Evolutionary conservation across 2,797 vertebrate species (phyloP).

Genomic region (Macroramphosus scolopax): DNA sequence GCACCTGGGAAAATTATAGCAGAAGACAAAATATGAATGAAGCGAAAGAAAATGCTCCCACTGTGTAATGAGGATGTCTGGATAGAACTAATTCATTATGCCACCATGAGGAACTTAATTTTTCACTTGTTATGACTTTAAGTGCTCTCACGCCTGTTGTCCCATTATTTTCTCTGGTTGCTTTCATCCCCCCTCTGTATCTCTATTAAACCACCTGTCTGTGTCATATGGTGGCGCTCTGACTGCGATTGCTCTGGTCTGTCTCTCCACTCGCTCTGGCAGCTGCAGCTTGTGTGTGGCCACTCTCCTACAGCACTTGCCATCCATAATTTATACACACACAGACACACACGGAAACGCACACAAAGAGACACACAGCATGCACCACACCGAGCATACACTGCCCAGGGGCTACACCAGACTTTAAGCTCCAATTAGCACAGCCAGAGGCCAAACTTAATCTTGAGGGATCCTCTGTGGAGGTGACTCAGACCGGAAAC

Average conservation of each 20-base stretch:
- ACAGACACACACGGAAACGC: conserved; percentile 18
- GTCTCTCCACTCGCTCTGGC: conserved; percentile 44
- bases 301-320: conserved; percentile 49
- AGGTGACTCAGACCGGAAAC: conserved; percentile 67
- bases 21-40: conserved; percentile 33
- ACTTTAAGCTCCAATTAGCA: conserved; percentile 82
- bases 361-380: conserved; percentile 28
- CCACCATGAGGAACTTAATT: conserved; percentile 50
- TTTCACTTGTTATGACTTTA: conserved; percentile 46
- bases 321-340: conserved; percentile 69
- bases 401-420: conserved; percentile 76
- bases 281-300: conserved; percentile 69
- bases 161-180: conserved; percentile 39
- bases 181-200: conserved; percentile 5
- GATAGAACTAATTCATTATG: conserved; percentile 58
- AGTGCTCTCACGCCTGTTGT: conserved; percentile 37
- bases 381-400: conserved; percentile 39
- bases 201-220: conserved; percentile 50
- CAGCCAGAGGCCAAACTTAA: conserved; percentile 78
- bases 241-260: conserved; percentile 58
- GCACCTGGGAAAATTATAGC: conserved; percentile 36
- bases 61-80: conserved; percentile 48
- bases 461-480: conserved; percentile 70
- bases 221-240: conserved; percentile 43
- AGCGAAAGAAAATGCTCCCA: conserved; percentile 27